Evolutionary conservation across 2,113 vertebrate genomes (phyloP).

Genomic region (Plestiodon gilberti): DNA sequence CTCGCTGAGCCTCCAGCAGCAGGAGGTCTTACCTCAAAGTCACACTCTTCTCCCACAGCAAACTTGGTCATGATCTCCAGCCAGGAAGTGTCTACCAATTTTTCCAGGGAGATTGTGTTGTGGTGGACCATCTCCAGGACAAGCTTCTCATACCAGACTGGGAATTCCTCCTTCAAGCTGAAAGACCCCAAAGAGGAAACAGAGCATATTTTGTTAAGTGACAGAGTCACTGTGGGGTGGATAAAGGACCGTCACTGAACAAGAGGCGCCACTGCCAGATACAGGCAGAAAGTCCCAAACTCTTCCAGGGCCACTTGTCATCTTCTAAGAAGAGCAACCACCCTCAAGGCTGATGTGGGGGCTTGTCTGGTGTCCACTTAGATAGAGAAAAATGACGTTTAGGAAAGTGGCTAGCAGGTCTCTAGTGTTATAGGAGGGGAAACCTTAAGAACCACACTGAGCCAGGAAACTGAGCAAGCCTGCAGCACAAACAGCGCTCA

Average conservation of each 20-base stretch:
- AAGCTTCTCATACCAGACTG: slow-evolving; percentile 95
- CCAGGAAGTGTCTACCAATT: slow-evolving; percentile 94
- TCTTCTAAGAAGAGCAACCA: not conserved
- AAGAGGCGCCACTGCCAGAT: not conserved
- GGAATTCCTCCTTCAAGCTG: slow-evolving; percentile 96
- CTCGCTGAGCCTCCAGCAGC: not conserved
- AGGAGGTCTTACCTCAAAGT: slow-evolving; percentile 87
- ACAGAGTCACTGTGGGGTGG: not conserved
- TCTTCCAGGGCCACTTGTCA: not conserved
- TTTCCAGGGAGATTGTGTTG: slow-evolving; percentile 96
- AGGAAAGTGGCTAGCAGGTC: not conserved
- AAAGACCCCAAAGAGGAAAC: slow-evolving; percentile 18
- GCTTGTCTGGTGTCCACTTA: not conserved
- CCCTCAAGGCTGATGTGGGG: not conserved
- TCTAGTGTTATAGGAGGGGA: not conserved
- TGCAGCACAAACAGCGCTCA: no score
- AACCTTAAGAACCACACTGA: not conserved
- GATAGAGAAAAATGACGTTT: not conserved
- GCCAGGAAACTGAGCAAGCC: not conserved
- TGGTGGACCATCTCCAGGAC: slow-evolving; percentile 97
- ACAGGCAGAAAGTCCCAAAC: not conserved
- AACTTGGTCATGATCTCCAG: slow-evolving; percentile 98
- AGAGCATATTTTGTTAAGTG: not conserved
- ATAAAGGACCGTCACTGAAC: not conserved
- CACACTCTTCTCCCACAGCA: slow-evolving; percentile 93